Percentiles rank a stretch among this genome's conserved stretches.
phyloP scores from a whole-genome alignment of 2,888 invertebrate genomes.

The Scaptomyza flava region DNA sequence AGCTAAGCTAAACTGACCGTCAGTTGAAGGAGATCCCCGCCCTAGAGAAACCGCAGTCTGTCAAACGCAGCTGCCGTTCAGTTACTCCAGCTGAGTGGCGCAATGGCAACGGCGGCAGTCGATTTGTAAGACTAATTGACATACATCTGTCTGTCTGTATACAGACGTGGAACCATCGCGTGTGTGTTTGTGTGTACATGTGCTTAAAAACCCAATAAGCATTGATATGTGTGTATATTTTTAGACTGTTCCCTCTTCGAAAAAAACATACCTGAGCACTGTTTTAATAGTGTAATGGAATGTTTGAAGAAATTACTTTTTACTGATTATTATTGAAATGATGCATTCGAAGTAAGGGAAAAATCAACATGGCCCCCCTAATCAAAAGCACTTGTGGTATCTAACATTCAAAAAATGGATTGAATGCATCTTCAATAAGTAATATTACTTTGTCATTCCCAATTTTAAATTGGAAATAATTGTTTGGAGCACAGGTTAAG shows the following conservation, averaged over 20 bases:
- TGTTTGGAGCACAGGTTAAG: background rate
- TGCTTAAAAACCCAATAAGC: no score
- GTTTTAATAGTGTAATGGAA: constrained; percentile 47
- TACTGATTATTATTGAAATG: no score
- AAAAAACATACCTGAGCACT: constrained; percentile 44
- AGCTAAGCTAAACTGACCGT: constrained; percentile 13
- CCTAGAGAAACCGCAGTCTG: constrained; percentile 15
- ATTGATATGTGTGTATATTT: constrained; percentile 50
- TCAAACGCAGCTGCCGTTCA: constrained; percentile 29
- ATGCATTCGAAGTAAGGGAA: no score
- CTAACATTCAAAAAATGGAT: background rate
- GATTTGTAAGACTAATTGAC: constrained; percentile 75
- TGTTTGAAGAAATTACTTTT: background rate
- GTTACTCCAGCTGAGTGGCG: constrained; percentile 36
- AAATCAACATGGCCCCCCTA: no score
- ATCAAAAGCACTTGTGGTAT: background rate
- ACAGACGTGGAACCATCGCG: no score
- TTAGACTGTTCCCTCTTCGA: constrained; percentile 32
- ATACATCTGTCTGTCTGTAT: constrained; percentile 45
- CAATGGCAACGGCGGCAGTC: constrained; percentile 45
- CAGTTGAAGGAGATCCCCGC: constrained; percentile 36
- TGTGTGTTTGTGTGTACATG: background rate
- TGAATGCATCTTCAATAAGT: no score
- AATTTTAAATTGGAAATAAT: background rate
- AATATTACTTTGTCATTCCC: no score